phyloP scores from a whole-genome alignment of 2,888 invertebrate species.

The Tromatobia lineatoria region DNA sequence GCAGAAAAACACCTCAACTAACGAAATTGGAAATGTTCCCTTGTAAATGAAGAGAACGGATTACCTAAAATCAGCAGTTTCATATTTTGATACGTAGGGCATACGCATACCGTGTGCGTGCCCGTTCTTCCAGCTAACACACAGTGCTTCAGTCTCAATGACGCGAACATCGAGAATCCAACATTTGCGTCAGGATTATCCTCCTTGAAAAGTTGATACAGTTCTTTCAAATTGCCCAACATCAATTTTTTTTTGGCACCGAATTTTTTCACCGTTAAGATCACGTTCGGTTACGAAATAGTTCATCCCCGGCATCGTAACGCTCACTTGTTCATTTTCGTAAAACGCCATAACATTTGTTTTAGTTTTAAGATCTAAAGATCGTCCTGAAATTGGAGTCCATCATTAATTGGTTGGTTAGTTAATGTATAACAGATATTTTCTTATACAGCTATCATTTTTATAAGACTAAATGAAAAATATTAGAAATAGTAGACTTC shows the following conservation, averaged over 20 bases:
- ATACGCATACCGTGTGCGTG: constrained; percentile 59
- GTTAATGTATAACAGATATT: too few species aligned
- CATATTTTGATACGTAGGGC: constrained; percentile 17
- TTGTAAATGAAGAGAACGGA: background rate
- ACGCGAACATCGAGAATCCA: constrained; percentile 55
- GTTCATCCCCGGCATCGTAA: constrained; percentile 28
- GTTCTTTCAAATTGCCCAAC: constrained; percentile 30
- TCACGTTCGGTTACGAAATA: constrained; percentile 15
- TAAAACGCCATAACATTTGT: constrained; percentile 19
- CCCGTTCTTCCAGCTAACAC: constrained; percentile 45
- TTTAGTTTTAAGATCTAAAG: background rate
- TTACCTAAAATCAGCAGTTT: constrained; percentile 30
- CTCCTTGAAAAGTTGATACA: constrained; percentile 26
- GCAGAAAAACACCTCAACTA: background rate
- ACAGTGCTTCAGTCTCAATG: constrained; percentile 33
- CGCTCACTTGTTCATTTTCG: background rate
- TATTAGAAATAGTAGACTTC: too few species aligned
- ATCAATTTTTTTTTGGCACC: constrained; percentile 17
- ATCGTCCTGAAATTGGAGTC: background rate
- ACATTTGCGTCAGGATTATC: constrained; percentile 13
- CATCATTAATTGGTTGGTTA: too few species aligned
- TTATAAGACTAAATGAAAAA: too few species aligned
- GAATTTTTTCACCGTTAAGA: constrained; percentile 3
- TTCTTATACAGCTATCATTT: too few species aligned
- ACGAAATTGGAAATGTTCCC: background rate